These are phyloP conservation scores for Xyrichtys novacula DNA, from an alignment of 2,797 vertebrate genomes.

Conservation along the genomic window DNA sequence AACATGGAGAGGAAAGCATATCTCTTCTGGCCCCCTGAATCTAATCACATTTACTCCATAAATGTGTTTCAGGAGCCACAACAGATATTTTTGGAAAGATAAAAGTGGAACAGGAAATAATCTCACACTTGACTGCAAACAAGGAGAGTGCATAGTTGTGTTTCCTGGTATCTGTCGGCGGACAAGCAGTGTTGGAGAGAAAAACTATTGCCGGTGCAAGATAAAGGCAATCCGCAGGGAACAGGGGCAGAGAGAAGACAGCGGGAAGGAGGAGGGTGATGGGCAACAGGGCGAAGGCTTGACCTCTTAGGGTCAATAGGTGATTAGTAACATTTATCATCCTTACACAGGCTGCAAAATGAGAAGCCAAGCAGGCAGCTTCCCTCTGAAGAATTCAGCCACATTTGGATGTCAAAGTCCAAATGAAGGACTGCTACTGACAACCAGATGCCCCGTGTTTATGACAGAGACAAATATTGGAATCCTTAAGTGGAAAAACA, in stretches of 20 bases:
- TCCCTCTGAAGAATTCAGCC: constrained; percentile 58
- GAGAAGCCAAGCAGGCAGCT: constrained; percentile 65
- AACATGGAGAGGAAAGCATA: constrained; percentile 41
- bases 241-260: constrained; percentile 55
- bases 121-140: constrained; percentile 63
- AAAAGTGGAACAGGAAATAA: constrained; percentile 40
- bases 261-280: constrained; percentile 57
- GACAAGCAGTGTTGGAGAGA: constrained; percentile 29
- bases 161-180: constrained; percentile 45
- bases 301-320: constrained; percentile 79
- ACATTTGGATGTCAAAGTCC: constrained; percentile 67
- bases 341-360: constrained; percentile 67
- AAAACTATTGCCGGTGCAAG: constrained; percentile 42
- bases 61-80: constrained; percentile 47
- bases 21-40: constrained; percentile 48
- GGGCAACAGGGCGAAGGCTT: constrained; percentile 70
- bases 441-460: constrained; percentile 81
- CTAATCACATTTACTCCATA: constrained; percentile 61
- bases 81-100: constrained; percentile 56
- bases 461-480: constrained; percentile 74
- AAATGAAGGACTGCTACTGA: constrained; percentile 56
- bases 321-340: constrained; percentile 85
- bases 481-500: constrained; percentile 81
- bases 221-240: constrained; percentile 66
- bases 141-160: constrained; percentile 45